Conservation (phyloP, 2,888 invertebrate species). For the Melanchra persicariae region DNA sequence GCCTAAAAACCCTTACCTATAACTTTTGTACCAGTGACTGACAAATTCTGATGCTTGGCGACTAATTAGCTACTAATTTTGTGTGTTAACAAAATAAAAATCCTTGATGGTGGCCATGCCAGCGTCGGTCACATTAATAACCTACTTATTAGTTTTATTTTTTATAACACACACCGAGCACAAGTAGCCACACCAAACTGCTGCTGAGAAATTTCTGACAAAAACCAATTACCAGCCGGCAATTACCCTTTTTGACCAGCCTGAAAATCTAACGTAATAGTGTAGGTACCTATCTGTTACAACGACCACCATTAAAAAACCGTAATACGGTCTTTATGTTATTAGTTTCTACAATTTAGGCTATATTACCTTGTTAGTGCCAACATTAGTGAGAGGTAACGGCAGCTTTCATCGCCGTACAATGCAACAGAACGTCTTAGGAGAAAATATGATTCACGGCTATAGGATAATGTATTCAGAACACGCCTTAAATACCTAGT, state of each 20-base stretch:
- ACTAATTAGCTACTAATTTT: too few species aligned
- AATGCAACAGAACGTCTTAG: slow-evolving; percentile 21
- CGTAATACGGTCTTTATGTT: background rate
- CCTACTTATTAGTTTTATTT: too few species aligned
- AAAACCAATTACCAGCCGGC: too few species aligned
- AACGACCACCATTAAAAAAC: background rate
- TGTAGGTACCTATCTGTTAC: background rate
- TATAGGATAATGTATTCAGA: slow-evolving; percentile 32
- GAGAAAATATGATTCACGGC: slow-evolving; percentile 41
- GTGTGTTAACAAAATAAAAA: too few species aligned
- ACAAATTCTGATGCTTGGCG: too few species aligned
- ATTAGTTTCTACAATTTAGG: background rate
- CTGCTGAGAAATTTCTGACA: background rate
- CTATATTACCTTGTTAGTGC: background rate
- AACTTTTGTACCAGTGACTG: too few species aligned
- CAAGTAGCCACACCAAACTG: background rate
- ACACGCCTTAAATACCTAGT: slow-evolving; percentile 8
- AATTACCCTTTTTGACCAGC: too few species aligned
- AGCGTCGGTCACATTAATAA: too few species aligned
- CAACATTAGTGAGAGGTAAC: slow-evolving; percentile 20
- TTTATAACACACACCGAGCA: background rate
- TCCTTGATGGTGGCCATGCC: too few species aligned
- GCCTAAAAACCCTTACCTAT: too few species aligned
- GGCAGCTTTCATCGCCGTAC: slow-evolving; percentile 49
- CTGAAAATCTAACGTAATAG: too few species aligned